phyloP scores from a whole-genome alignment of 2,797 vertebrate species.

The Artibeus lituratus region DNA sequence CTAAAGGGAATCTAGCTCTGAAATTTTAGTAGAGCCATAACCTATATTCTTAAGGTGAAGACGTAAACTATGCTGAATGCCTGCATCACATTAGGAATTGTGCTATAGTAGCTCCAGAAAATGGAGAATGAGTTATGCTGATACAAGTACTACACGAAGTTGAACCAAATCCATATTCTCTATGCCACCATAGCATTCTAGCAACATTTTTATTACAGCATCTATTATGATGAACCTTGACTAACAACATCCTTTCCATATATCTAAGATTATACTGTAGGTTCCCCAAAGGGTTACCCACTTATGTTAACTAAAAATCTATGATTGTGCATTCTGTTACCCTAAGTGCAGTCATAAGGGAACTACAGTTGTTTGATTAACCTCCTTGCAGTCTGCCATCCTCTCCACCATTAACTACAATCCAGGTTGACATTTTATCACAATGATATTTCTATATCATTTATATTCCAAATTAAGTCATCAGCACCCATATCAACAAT shows the following conservation, averaged over 20 bases:
- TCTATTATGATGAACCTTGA: not conserved
- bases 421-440: not conserved
- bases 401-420: not conserved
- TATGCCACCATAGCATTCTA: not conserved
- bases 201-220: accelerated
- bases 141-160: not conserved
- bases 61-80: not conserved
- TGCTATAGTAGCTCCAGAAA: not conserved
- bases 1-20: not conserved
- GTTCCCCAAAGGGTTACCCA: not conserved
- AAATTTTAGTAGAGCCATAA: not conserved
- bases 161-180: not conserved
- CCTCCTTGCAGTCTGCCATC: not conserved
- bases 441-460: not conserved
- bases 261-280: not conserved
- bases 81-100: not conserved
- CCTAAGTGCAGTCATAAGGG: not conserved
- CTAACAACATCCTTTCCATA: not conserved
- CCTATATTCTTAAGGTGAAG: not conserved
- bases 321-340: not conserved
- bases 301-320: not conserved
- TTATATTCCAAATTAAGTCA: not conserved
- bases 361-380: not conserved
- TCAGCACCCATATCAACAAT: not conserved
- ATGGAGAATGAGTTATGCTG: not conserved